Conservation (phyloP, 2,797 vertebrate genomes). For the Mormyrops boulengeri region DNA sequence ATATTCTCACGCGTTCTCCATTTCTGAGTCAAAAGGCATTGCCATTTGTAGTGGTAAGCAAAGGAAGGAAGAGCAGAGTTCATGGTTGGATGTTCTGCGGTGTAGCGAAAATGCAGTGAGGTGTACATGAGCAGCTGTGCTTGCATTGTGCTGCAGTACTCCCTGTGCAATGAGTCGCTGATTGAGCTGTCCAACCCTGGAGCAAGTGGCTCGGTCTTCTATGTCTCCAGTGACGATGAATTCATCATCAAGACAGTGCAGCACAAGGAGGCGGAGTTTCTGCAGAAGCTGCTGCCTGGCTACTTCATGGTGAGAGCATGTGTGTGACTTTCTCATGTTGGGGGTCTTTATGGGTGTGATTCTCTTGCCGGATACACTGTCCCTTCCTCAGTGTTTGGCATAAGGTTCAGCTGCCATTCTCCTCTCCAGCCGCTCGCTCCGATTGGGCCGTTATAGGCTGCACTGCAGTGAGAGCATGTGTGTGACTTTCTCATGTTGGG, state of each 20-base stretch:
- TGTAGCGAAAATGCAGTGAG: not conserved
- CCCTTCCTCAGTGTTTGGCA: not conserved
- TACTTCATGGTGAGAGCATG: conserved; percentile 85
- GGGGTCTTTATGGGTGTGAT: not conserved
- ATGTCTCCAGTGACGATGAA: conserved; percentile 88
- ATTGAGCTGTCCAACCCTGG: conserved; percentile 90
- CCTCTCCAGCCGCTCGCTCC: not conserved
- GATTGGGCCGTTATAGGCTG: not conserved
- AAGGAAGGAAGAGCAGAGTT: not conserved
- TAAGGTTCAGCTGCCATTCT: not conserved
- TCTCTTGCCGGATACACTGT: not conserved
- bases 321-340: not conserved
- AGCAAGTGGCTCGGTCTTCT: conserved; percentile 92
- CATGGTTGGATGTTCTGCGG: not conserved
- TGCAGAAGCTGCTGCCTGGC: conserved; percentile 92
- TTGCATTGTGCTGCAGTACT: conserved; percentile 64
- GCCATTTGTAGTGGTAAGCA: not conserved
- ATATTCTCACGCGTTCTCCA: not conserved
- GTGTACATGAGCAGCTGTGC: conserved; percentile 18
- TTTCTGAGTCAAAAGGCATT: not conserved
- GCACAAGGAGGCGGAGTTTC: conserved; percentile 94
- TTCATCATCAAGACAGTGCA: conserved; percentile 96
- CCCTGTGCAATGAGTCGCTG: conserved; percentile 74
- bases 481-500: not conserved
- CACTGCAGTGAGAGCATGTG: not conserved